Conservation (phyloP, 2,888 invertebrate species). For the Drosophila mimica region DNA sequence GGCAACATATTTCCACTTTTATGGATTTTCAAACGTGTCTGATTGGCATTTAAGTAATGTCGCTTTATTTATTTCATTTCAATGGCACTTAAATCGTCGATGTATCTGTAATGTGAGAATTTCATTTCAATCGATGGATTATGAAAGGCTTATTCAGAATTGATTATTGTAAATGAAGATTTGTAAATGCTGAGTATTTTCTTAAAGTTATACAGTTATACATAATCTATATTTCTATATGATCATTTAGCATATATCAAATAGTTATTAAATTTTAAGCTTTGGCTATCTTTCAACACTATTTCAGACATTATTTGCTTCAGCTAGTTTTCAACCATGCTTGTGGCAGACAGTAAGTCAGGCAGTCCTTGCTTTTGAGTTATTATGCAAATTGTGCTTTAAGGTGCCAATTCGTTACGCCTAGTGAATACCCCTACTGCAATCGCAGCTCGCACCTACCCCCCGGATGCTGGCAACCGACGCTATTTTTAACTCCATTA, state of each 20-base stretch:
- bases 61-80: constrained; percentile 63
- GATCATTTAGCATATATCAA: background rate
- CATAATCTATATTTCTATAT: background rate
- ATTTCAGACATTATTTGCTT: background rate
- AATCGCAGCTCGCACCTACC: background rate
- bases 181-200: background rate
- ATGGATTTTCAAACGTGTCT: constrained; percentile 77
- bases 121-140: constrained; percentile 43
- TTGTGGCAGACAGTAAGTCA: background rate
- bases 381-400: constrained; percentile 34
- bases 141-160: background rate
- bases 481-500: constrained; percentile 55
- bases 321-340: background rate
- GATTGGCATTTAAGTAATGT: constrained; percentile 70
- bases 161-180: no score
- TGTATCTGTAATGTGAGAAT: constrained; percentile 34
- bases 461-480: background rate
- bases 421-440: no score
- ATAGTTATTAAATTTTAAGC: background rate
- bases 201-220: background rate
- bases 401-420: constrained; percentile 44
- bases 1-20: constrained; percentile 76
- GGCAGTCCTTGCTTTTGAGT: background rate
- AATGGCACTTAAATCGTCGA: constrained; percentile 61
- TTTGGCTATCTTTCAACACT: background rate